Percentiles rank a stretch among this genome's conserved stretches.
phyloP scores from a whole-genome alignment of 2,113 vertebrate species.

The Pteropus alecto region DNA sequence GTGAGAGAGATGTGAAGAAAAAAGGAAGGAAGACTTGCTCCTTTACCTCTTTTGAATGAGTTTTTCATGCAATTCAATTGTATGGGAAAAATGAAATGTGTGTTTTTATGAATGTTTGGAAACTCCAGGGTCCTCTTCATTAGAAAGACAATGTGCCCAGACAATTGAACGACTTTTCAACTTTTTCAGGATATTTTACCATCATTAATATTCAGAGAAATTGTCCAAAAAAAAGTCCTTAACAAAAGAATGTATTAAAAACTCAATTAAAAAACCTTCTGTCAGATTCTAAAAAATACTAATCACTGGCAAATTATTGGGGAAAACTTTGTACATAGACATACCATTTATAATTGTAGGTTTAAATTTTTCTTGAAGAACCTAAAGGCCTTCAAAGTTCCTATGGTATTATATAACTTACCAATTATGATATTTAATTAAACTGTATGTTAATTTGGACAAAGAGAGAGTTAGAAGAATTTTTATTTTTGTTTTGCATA shows the following conservation, averaged over 20 bases:
- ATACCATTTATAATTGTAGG: background rate
- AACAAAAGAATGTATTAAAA: background rate
- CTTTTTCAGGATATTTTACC: background rate
- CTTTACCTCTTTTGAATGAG: background rate
- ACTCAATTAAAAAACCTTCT: background rate
- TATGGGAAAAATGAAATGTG: background rate
- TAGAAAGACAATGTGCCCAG: background rate
- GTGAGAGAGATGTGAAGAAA: background rate
- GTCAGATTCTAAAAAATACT: background rate
- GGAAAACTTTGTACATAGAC: background rate
- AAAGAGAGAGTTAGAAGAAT: background rate
- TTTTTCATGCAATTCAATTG: background rate
- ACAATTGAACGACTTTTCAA: background rate
- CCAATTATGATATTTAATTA: background rate
- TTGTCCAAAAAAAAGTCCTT: background rate
- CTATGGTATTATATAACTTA: background rate
- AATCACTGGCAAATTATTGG: background rate
- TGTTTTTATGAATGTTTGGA: background rate
- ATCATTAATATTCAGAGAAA: background rate
- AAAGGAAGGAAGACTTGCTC: background rate
- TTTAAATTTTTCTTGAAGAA: conserved; percentile 17
- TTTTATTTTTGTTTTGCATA: background rate
- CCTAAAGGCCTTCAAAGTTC: background rate
- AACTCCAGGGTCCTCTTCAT: background rate
- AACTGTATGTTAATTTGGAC: background rate